A percentile compares a stretch with the other conserved stretches of the same genome.
phyloP scores from a whole-genome alignment of 2,797 vertebrate species.

The Oryzias dopingdopingensis region DNA sequence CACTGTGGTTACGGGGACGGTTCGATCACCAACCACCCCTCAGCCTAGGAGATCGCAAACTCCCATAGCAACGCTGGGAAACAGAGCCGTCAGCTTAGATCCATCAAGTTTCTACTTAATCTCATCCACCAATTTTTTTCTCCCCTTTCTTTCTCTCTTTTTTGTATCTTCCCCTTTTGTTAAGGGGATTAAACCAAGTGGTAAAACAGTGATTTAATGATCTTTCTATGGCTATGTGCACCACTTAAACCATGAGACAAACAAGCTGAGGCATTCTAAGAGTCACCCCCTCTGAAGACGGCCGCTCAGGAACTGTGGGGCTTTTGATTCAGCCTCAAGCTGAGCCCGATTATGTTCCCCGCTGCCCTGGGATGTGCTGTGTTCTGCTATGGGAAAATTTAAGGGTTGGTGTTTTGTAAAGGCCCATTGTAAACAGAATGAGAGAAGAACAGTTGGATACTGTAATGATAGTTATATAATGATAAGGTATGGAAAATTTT shows the following conservation, averaged over 20 bases:
- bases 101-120: constrained; percentile 80
- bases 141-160: constrained; percentile 57
- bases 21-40: constrained; percentile 59
- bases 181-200: constrained; percentile 80
- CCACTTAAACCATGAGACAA: constrained; percentile 79
- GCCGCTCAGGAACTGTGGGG: constrained; percentile 69
- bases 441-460: constrained; percentile 62
- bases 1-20: constrained; percentile 60
- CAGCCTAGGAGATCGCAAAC: constrained; percentile 64
- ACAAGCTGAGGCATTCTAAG: constrained; percentile 73
- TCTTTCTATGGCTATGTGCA: constrained; percentile 80
- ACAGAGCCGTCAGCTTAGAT: constrained; percentile 80
- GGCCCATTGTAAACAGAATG: constrained; percentile 58
- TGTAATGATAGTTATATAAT: constrained; percentile 53
- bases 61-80: constrained; percentile 77
- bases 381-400: constrained; percentile 71
- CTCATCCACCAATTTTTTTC: constrained; percentile 63
- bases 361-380: constrained; percentile 60
- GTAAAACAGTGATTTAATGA: constrained; percentile 86
- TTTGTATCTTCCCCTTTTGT: constrained; percentile 75
- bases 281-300: constrained; percentile 72
- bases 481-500: constrained; percentile 29
- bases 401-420: constrained; percentile 61
- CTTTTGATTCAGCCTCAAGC: constrained; percentile 72
- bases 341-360: constrained; percentile 61